These are phyloP conservation scores for Amphiprion percula DNA, from an alignment of 2,113 vertebrate species.

Conservation along the genomic window DNA sequence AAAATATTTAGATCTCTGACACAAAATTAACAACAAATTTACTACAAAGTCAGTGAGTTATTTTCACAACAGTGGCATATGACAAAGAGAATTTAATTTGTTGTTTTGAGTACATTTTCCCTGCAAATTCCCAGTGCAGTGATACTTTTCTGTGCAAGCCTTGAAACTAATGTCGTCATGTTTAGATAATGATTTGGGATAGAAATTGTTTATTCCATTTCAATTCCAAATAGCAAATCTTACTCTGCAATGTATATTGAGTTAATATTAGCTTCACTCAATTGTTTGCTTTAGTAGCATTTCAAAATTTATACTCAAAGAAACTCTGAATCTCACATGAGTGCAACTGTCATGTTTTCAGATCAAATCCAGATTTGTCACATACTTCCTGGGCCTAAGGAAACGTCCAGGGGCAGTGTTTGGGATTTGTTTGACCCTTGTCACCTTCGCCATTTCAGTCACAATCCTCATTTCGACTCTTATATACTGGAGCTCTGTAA, in stretches of 20 bases:
- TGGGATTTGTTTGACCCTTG: constrained; percentile 89
- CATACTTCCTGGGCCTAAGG: constrained; percentile 92
- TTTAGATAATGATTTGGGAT: neutral
- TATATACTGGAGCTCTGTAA: constrained; percentile 92
- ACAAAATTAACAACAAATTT: neutral
- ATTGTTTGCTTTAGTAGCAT: neutral
- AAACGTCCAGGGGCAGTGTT: constrained; percentile 90
- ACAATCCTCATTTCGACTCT: constrained; percentile 91
- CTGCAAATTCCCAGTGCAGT: neutral
- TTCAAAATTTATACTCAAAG: neutral
- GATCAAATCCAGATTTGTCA: constrained; percentile 92
- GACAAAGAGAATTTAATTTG: neutral
- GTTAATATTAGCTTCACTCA: neutral
- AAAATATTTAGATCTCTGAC: neutral
- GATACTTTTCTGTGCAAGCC: too few relatives aligned
- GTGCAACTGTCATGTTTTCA: constrained; percentile 86
- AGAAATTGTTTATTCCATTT: neutral
- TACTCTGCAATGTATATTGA: neutral
- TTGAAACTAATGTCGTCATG: too few relatives aligned
- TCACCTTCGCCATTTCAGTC: constrained; percentile 87
- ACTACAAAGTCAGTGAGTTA: neutral
- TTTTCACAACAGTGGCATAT: neutral
- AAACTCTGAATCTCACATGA: constrained; percentile 49
- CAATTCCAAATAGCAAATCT: neutral
- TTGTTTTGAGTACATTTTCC: neutral